These are phyloP conservation scores for Arbacia lixula DNA, from an alignment of 53 echinoderm and acorn worm species.

Conservation along the genomic window DNA sequence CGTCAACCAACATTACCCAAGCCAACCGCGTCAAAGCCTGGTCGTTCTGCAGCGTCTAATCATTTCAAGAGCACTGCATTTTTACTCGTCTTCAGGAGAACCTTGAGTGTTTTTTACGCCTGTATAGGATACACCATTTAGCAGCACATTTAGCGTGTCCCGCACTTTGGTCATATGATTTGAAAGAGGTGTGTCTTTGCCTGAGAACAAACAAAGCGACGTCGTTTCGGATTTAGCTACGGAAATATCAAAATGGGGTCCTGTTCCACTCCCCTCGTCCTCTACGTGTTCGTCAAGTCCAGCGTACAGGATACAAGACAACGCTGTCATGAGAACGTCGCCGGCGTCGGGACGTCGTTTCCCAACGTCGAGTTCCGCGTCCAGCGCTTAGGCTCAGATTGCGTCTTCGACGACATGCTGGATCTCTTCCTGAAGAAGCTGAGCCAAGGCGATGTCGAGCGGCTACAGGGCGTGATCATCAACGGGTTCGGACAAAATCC, in stretches of 20 bases:
- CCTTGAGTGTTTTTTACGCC: too few species aligned
- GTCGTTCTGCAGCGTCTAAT: too few species aligned
- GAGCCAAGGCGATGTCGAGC: constrained; percentile 46
- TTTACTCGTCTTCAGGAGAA: too few species aligned
- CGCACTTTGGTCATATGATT: too few species aligned
- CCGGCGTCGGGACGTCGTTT: constrained; percentile 29
- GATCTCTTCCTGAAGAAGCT: constrained; percentile 53
- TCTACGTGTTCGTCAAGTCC: constrained; percentile 68
- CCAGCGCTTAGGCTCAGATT: constrained; percentile 21
- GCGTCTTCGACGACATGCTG: constrained; percentile 73
- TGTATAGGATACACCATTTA: too few species aligned
- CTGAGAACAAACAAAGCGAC: too few species aligned
- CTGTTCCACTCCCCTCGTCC: constrained; percentile 50
- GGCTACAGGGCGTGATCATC: constrained; percentile 69
- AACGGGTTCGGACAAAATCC: constrained; percentile 74
- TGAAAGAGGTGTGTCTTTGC: too few species aligned
- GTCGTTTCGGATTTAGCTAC: too few species aligned
- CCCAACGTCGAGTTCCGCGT: constrained; percentile 62
- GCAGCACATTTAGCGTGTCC: too few species aligned
- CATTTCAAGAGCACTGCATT: too few species aligned
- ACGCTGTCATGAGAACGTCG: constrained; percentile 57
- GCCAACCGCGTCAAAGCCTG: too few species aligned
- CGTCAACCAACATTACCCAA: too few species aligned
- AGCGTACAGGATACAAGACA: constrained; percentile 67
- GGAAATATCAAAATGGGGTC: constrained; percentile 48